These are phyloP conservation scores for Sebastes elongatus DNA, from an alignment of 2,797 vertebrate species.

Conservation along the genomic window DNA sequence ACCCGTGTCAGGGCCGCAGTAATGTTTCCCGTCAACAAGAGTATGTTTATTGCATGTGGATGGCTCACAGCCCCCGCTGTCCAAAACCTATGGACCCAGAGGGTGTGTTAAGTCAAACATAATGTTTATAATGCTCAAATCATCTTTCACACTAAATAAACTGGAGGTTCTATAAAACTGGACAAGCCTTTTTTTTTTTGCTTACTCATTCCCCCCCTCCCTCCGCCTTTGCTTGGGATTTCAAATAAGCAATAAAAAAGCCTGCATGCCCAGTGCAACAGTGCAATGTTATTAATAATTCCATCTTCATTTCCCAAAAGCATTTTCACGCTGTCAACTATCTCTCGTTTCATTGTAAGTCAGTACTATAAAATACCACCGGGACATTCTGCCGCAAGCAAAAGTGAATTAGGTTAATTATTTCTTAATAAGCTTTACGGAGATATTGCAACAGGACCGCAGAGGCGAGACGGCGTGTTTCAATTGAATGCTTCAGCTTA, in stretches of 20 bases:
- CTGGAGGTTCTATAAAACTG: not conserved
- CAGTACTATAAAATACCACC: conserved; percentile 36
- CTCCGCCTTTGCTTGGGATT: not conserved
- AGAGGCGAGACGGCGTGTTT: conserved; percentile 34
- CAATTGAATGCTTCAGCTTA: conserved; percentile 33
- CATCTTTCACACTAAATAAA: not conserved
- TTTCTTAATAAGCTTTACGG: conserved; percentile 69
- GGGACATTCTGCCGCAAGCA: conserved; percentile 48
- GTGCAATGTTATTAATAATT: conserved; percentile 55
- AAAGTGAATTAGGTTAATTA: conserved; percentile 74
- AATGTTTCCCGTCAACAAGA: not conserved
- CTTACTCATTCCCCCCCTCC: not conserved
- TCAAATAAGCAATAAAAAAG: conserved; percentile 6
- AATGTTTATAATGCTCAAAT: not conserved
- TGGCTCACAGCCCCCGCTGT: not conserved
- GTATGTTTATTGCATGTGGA: not conserved
- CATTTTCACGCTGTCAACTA: conserved; percentile 55
- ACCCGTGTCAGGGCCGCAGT: not conserved
- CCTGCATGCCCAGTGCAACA: conserved; percentile 27
- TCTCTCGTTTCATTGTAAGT: conserved; percentile 50
- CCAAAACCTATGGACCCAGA: not conserved
- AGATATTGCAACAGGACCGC: conserved; percentile 48
- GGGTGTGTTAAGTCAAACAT: not conserved
- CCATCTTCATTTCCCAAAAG: conserved; percentile 63
- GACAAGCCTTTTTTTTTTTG: not conserved